Percentiles rank a stretch among this genome's conserved stretches.
These are phyloP conservation scores for Macrosoma leucophasiata DNA, from an alignment of 2,888 invertebrate species.

Conservation along the genomic window DNA sequence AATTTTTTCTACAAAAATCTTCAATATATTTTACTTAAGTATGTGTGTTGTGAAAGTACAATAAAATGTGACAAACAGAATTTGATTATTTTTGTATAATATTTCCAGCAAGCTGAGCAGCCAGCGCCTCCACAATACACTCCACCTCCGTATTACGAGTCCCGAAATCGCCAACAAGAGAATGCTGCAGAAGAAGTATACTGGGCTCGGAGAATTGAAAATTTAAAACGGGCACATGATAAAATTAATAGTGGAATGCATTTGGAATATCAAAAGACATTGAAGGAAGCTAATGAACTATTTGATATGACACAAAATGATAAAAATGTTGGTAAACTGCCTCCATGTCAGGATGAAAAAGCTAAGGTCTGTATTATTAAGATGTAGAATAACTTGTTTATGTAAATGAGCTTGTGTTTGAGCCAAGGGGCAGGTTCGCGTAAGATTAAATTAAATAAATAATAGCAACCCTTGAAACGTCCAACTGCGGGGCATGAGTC, in stretches of 20 bases:
- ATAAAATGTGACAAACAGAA: too few species aligned
- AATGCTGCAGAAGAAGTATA: slow-evolving; percentile 61
- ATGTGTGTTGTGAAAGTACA: too few species aligned
- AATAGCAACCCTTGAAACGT: too few species aligned
- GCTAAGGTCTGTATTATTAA: slow-evolving; percentile 48
- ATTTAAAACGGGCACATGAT: slow-evolving; percentile 57
- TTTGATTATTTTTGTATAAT: too few species aligned
- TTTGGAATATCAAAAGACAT: slow-evolving; percentile 58
- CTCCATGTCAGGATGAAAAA: slow-evolving; percentile 67
- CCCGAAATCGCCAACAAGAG: slow-evolving; percentile 42
- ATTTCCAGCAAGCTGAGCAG: slow-evolving; percentile 52
- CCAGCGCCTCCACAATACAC: slow-evolving; percentile 37
- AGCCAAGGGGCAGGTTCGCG: too few species aligned
- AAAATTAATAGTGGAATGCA: slow-evolving; percentile 61
- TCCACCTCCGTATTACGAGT: slow-evolving; percentile 41
- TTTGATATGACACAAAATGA: slow-evolving; percentile 51
- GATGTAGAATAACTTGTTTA: too few species aligned
- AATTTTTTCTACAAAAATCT: too few species aligned
- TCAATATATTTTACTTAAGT: too few species aligned
- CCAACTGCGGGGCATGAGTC: too few species aligned
- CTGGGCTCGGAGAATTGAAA: slow-evolving; percentile 62
- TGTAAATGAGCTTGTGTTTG: too few species aligned
- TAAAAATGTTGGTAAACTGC: slow-evolving; percentile 49
- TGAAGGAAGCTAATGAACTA: slow-evolving; percentile 61
- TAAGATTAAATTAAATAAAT: too few species aligned